A percentile compares a stretch with the other conserved stretches of the same genome.
Evolutionary conservation across 1,140 invertebrate species (phyloP).

Genomic region (Venturia canescens): DNA sequence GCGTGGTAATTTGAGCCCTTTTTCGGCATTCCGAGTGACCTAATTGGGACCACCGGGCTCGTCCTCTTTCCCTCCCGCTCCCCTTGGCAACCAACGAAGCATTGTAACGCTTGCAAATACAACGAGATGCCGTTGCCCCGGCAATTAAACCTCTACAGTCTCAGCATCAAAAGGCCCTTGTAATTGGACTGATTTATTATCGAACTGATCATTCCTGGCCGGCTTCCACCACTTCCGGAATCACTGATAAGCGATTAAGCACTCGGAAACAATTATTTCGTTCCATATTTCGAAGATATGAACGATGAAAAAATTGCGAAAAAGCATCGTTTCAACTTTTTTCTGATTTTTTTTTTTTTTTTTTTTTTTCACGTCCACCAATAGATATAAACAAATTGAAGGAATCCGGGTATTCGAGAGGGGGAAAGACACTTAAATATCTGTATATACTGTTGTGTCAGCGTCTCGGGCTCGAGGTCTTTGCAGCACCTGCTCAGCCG

Average conservation of each 20-base stretch:
- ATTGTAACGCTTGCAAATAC: background rate
- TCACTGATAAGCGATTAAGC: no score
- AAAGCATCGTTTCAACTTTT: no score
- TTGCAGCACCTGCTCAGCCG: constrained; percentile 37
- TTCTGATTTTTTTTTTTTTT: background rate
- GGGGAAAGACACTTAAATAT: no score
- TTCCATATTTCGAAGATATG: no score
- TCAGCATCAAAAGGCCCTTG: constrained; percentile 4
- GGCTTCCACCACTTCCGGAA: background rate
- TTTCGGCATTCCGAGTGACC: constrained; percentile 61
- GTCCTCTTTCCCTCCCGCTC: constrained; percentile 52
- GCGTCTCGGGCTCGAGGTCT: constrained; percentile 28
- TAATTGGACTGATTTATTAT: constrained; percentile 53
- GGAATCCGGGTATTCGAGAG: no score
- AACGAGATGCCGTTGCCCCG: background rate
- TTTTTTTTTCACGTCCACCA: no score
- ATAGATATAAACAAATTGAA: no score
- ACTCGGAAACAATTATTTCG: no score
- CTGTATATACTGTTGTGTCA: background rate
- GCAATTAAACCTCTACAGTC: background rate
- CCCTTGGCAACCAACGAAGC: constrained; percentile 22
- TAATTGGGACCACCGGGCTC: constrained; percentile 69
- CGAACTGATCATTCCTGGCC: background rate
- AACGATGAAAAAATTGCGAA: no score
- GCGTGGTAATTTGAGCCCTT: constrained; percentile 61